These are phyloP conservation scores for Siphamia tubifer DNA, from an alignment of 2,113 vertebrate species.

Conservation along the genomic window DNA sequence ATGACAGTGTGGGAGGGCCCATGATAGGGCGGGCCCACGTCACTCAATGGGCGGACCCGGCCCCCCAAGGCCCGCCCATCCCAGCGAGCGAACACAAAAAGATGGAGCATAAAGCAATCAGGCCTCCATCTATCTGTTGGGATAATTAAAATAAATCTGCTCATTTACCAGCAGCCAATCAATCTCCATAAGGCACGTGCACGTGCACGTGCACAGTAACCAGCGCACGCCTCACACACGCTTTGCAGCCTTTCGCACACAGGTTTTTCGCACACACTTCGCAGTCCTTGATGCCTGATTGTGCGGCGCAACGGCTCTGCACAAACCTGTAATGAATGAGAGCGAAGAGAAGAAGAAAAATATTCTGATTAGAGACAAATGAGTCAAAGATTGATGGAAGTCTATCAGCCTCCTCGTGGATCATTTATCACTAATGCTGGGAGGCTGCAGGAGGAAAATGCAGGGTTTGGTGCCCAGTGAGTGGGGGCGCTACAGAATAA, in stretches of 20 bases:
- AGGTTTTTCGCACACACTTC: conserved; percentile 17
- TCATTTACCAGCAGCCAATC: conserved; percentile 68
- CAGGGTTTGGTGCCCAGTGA: neutral
- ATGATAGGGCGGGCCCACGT: too few species aligned
- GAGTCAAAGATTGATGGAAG: conserved; percentile 64
- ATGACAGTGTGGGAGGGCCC: too few species aligned
- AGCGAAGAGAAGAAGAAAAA: conserved; percentile 53
- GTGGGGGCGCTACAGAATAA: neutral
- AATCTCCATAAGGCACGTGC: conserved; percentile 45
- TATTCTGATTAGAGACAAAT: conserved; percentile 67
- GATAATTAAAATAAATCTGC: conserved; percentile 75
- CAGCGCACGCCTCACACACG: neutral
- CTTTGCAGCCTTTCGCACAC: too few species aligned
- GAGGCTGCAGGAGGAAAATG: conserved; percentile 2
- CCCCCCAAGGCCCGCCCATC: too few species aligned
- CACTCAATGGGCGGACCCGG: too few species aligned
- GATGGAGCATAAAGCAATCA: conserved; percentile 57
- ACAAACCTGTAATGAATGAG: conserved; percentile 66
- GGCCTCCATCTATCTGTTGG: conserved; percentile 59
- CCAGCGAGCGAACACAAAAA: conserved; percentile 30
- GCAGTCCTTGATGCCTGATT: conserved; percentile 56
- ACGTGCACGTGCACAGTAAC: neutral
- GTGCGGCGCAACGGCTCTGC: conserved; percentile 48
- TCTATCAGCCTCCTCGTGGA: conserved; percentile 29
- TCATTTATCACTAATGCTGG: conserved; percentile 41